These are phyloP conservation scores for Thaumetopoea pityocampa DNA, from an alignment of 1,140 invertebrate genomes.

Conservation along the genomic window DNA sequence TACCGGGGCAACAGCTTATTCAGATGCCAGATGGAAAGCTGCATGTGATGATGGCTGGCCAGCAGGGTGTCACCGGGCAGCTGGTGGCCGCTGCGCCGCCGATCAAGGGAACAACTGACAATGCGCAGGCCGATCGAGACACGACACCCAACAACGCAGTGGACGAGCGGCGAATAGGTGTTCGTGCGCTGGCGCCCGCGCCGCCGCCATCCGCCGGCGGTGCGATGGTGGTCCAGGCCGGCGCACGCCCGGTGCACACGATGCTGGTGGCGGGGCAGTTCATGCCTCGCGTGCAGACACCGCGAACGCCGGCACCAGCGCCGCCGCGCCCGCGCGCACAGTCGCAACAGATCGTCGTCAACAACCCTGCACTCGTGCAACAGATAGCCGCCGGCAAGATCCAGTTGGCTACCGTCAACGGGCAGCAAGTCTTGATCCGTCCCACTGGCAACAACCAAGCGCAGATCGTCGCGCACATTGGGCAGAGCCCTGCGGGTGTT, in stretches of 20 bases:
- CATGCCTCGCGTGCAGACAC: conserved; percentile 28
- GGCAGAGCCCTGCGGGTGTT: conserved; percentile 41
- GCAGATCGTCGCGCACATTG: conserved; percentile 81
- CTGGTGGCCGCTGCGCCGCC: conserved; percentile 52
- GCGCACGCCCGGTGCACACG: conserved; percentile 42
- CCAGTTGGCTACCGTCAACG: conserved; percentile 88
- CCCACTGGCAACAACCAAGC: conserved; percentile 83
- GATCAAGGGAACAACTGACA: conserved; percentile 22
- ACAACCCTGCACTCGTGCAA: conserved; percentile 84
- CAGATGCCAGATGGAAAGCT: conserved; percentile 95
- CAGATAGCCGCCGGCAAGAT: conserved; percentile 87
- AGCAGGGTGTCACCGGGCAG: conserved; percentile 53
- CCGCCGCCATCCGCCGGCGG: no score
- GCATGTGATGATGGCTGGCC: conserved; percentile 83
- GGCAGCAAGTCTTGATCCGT: conserved; percentile 87
- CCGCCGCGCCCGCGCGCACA: conserved; percentile 36
- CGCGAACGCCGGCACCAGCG: conserved; percentile 26
- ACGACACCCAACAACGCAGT: conserved; percentile 10
- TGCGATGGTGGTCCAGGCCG: conserved; percentile 54
- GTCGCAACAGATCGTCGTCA: conserved; percentile 83
- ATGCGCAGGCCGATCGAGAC: conserved; percentile 20
- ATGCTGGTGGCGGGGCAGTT: conserved; percentile 59
- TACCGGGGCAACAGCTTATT: conserved; percentile 95
- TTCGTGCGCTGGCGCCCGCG: no score
- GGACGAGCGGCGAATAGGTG: no score